Percentiles rank a stretch among this genome's conserved stretches.
These are phyloP conservation scores for Meandrina meandrites DNA, from an alignment of 92 coral and sea anemone species.

Conservation along the genomic window DNA sequence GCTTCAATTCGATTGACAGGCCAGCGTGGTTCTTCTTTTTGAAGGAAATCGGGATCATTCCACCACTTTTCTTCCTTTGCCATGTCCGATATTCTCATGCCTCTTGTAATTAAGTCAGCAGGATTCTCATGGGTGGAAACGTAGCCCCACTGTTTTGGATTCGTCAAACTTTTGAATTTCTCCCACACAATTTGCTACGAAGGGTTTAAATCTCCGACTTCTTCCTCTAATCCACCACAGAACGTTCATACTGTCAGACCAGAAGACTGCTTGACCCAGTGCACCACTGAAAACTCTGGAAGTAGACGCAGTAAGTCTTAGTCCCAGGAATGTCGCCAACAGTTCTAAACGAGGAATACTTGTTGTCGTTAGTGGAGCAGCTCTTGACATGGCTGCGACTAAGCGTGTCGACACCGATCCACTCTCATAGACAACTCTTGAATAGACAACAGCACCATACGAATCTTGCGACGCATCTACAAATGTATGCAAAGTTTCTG, in stretches of 20 bases:
- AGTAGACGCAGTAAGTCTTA: slow-evolving; percentile 43
- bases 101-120: slow-evolving; percentile 56
- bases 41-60: slow-evolving; percentile 50
- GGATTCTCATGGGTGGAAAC: slow-evolving; percentile 53
- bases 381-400: slow-evolving; percentile 58
- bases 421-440: slow-evolving; percentile 48
- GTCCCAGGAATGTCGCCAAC: slow-evolving; percentile 67
- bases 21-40: slow-evolving; percentile 44
- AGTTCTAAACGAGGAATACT: slow-evolving; percentile 64
- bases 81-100: slow-evolving; percentile 37
- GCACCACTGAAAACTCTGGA: slow-evolving; percentile 30
- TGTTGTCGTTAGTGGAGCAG: slow-evolving; percentile 43
- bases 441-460: slow-evolving; percentile 64
- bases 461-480: slow-evolving; percentile 69
- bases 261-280: slow-evolving; percentile 33
- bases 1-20: slow-evolving; percentile 33
- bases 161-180: slow-evolving; percentile 49
- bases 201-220: slow-evolving; percentile 59
- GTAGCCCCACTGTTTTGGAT: slow-evolving; percentile 57
- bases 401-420: slow-evolving; percentile 46
- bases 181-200: slow-evolving; percentile 62
- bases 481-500: slow-evolving; percentile 61
- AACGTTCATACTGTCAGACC: slow-evolving; percentile 63
- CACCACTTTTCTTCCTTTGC: slow-evolving; percentile 39
- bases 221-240: slow-evolving; percentile 68